Conservation (phyloP, 2,113 vertebrate genomes). For the Cyanoliseus patagonus region DNA sequence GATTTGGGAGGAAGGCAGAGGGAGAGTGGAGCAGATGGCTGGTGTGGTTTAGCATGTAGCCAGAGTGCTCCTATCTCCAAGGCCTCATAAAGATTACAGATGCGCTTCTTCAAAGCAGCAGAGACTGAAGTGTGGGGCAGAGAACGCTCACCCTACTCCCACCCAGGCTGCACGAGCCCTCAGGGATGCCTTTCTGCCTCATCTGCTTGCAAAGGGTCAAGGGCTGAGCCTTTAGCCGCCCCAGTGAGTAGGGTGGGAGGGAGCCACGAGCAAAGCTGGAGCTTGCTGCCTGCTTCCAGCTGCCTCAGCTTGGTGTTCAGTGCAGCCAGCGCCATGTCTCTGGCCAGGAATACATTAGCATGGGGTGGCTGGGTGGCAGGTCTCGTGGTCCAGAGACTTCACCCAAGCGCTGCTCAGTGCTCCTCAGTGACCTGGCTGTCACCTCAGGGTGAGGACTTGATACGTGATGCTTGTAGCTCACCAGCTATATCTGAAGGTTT, state of each 20-base stretch:
- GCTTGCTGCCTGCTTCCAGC: background rate
- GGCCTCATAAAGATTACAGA: slow-evolving; percentile 38
- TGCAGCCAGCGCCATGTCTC: background rate
- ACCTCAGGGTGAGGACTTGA: background rate
- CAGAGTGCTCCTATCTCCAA: background rate
- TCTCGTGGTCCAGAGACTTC: background rate
- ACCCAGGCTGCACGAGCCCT: accelerated
- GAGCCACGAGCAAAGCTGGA: background rate
- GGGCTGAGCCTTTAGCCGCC: slow-evolving; percentile 25
- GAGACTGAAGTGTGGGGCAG: background rate
- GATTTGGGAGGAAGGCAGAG: background rate
- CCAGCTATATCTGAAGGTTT: background rate
- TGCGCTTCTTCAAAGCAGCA: background rate
- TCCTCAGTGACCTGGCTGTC: background rate
- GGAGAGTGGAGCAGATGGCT: slow-evolving; percentile 6
- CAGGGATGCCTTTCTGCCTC: background rate
- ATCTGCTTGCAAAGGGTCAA: slow-evolving; percentile 34
- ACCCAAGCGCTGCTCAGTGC: background rate
- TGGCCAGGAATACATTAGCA: background rate
- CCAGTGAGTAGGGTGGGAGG: background rate
- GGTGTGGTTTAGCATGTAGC: background rate
- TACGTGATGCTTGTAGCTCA: background rate
- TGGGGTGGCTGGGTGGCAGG: background rate
- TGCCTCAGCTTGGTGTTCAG: background rate
- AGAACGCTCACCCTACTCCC: background rate